Base-by-base conservation (phyloP, 2,797 vertebrate species). In the Alosa sapidissima region DNA sequence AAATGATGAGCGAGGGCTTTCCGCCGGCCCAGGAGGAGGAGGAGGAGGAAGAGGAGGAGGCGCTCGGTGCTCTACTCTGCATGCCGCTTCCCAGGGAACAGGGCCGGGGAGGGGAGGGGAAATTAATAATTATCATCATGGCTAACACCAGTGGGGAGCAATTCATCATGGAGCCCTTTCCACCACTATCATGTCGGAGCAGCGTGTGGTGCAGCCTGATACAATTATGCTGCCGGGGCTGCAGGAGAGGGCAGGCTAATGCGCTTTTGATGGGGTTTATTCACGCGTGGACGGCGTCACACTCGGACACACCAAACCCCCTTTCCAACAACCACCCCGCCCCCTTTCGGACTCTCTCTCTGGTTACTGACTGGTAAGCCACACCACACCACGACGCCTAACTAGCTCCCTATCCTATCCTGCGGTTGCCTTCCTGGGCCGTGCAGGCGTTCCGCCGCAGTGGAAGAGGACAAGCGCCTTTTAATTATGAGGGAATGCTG, bases 91-190 rank as follows among this genome's bases (percentile, higher is more conserved):
- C 91, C 92, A 87, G 89, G 91, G 92, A 93, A 90, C 89, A 91
- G 62, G 92, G 92, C 90, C n/a, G 6, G 87, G 72, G 72, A 41
- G 68, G 89, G 93, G 68, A 90, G 93, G 93, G 95, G 94, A 97
- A 97, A 98, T 98, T 98, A 98, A 98, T 98, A 98, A 97, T 98
- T 96, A 98, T 97, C 96, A 97, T 96, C 94, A 93, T 92, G 93
- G 91, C 94, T 94, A 97, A 97, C 96, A 97, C 95, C 96, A 96
- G 93, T 94, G 95, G 95, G 95, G 96, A 97, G 96, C 93, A 96
- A 99, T 99, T 98, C 95, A 98, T 99, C 98, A 99, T 97, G 93
- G 88, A 95, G 91, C 90, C 94, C 93, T 91, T 93, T 91, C 93
- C 95, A 91, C 90, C 88, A 93, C 95, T 96, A 96, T 96, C 95